Evolutionary conservation across 2,113 vertebrate species (phyloP).

Genomic region (Crotophaga sulcirostris): DNA sequence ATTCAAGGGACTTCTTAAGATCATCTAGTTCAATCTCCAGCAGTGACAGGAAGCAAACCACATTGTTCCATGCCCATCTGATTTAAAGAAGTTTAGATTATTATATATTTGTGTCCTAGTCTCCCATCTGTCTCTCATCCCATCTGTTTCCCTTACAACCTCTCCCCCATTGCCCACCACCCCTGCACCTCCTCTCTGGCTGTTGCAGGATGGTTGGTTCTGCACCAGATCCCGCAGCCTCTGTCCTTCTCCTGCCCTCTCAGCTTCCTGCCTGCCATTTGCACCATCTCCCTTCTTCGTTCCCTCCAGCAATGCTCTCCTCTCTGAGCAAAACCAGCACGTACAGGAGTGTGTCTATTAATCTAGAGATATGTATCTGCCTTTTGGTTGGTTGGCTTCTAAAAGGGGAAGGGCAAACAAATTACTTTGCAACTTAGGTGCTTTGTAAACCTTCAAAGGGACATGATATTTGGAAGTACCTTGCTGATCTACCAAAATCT

Average conservation of each 20-base stretch:
- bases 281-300: not conserved
- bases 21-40: not conserved
- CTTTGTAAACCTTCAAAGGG: not conserved
- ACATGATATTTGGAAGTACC: not conserved
- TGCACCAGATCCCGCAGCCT: not conserved
- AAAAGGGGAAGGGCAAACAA: not conserved
- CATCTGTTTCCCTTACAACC: not conserved
- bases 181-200: not conserved
- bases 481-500: not conserved
- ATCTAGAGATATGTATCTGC: not conserved
- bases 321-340: not conserved
- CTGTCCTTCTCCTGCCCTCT: not conserved
- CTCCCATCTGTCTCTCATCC: not conserved
- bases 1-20: not conserved
- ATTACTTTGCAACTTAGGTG: not conserved
- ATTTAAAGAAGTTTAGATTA: not conserved
- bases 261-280: not conserved
- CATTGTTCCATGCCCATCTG: not conserved
- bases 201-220: not conserved
- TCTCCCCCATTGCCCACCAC: not conserved
- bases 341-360: accelerated
- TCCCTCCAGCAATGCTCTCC: not conserved
- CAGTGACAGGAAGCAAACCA: not conserved
- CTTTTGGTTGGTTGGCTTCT: accelerated
- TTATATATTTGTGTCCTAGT: not conserved